These are phyloP conservation scores for Serinus canaria DNA, from an alignment of 2,113 vertebrate species.

Conservation along the genomic window DNA sequence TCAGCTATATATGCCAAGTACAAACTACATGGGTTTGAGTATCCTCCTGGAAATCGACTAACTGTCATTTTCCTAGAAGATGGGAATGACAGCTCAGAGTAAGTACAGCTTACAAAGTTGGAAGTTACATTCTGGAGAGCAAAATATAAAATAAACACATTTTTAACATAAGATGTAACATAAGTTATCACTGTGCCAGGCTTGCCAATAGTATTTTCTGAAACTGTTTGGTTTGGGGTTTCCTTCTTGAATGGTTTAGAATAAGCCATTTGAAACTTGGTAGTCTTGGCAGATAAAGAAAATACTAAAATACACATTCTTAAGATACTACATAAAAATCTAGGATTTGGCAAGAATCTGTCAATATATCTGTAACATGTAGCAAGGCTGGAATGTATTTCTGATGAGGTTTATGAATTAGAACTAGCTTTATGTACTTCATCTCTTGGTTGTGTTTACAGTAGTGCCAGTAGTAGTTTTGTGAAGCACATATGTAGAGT, in stretches of 20 bases:
- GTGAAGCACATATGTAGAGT: background rate
- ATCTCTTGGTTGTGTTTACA: background rate
- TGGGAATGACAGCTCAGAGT: slow-evolving; percentile 89
- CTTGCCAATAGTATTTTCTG: background rate
- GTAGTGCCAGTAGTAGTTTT: background rate
- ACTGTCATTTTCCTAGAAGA: slow-evolving; percentile 86
- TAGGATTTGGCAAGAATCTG: background rate
- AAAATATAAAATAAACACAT: background rate
- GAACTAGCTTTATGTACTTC: background rate
- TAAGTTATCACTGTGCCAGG: background rate
- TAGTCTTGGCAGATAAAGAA: background rate
- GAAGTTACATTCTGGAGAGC: background rate
- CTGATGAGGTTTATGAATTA: background rate
- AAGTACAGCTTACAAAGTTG: slow-evolving; percentile 6
- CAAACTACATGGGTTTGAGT: slow-evolving; percentile 94
- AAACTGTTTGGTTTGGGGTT: background rate
- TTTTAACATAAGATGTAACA: background rate
- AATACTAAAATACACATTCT: background rate
- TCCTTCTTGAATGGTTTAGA: background rate
- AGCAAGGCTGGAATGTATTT: background rate
- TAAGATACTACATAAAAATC: background rate
- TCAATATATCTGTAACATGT: background rate
- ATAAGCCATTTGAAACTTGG: background rate
- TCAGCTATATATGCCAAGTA: slow-evolving; percentile 95
- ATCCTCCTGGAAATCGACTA: slow-evolving; percentile 92